Evolutionary conservation across 2,888 invertebrate species (phyloP).

Genomic region (Oegoconia quadripuncta): DNA sequence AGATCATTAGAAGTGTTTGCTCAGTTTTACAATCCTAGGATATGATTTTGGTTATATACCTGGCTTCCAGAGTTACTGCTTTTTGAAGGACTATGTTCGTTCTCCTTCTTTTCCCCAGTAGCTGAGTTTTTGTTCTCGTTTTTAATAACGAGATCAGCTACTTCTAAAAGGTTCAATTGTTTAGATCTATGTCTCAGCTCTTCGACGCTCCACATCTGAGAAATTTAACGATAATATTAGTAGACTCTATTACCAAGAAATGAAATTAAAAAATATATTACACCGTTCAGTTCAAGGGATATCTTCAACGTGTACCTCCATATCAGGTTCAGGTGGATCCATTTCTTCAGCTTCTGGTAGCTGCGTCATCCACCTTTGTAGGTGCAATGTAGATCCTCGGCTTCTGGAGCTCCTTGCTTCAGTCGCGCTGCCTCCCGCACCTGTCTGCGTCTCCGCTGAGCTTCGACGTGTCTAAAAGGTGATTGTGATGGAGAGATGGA

Average conservation of each 20-base stretch:
- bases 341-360: constrained; percentile 81
- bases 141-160: constrained; percentile 57
- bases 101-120: constrained; percentile 70
- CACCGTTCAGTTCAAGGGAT: no score
- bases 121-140: constrained; percentile 46
- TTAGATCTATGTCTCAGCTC: constrained; percentile 84
- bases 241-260: background rate
- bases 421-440: constrained; percentile 56
- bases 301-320: no score
- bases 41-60: constrained; percentile 67
- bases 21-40: background rate
- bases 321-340: constrained; percentile 75
- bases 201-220: constrained; percentile 84
- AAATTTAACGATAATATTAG: background rate
- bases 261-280: no score
- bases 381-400: constrained; percentile 85
- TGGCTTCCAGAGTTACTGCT: constrained; percentile 89
- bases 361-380: constrained; percentile 90
- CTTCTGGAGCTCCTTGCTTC: constrained; percentile 75
- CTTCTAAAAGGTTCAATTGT: constrained; percentile 81
- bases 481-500: background rate
- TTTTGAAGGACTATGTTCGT: constrained; percentile 84
- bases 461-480: constrained; percentile 61
- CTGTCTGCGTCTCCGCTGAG: constrained; percentile 69
- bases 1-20: constrained; percentile 1